phyloP scores from a whole-genome alignment of 2,113 vertebrate genomes.

The Oophaga pumilio region DNA sequence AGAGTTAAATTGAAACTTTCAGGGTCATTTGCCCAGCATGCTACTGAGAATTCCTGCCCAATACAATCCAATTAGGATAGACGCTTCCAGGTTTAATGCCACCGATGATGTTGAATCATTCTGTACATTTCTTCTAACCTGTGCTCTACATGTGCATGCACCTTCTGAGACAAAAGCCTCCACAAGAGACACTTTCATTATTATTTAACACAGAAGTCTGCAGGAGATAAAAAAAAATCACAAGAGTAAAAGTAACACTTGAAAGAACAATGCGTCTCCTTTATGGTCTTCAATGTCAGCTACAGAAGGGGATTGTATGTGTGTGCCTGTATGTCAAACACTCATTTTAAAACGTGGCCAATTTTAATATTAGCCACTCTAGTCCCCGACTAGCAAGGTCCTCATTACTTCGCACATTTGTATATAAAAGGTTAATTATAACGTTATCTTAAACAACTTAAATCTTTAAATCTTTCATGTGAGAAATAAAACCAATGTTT shows the following conservation, averaged over 20 bases:
- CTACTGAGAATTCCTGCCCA: constrained; percentile 76
- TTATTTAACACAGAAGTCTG: constrained; percentile 82
- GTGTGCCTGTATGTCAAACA: background rate
- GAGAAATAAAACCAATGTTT: background rate
- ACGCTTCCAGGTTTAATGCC: constrained; percentile 75
- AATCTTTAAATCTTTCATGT: background rate
- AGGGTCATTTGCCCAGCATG: constrained; percentile 83
- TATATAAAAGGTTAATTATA: background rate
- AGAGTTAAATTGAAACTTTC: constrained; percentile 78
- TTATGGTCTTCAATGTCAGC: constrained; percentile 2
- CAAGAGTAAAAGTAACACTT: constrained; percentile 17
- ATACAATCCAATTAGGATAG: constrained; percentile 81
- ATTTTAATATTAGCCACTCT: background rate
- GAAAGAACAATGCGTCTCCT: constrained; percentile 29
- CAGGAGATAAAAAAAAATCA: constrained; percentile 32
- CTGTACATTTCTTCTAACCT: constrained; percentile 78
- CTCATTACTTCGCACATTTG: background rate
- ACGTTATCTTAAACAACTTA: background rate
- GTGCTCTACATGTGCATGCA: constrained; percentile 75
- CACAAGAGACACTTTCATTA: constrained; percentile 79
- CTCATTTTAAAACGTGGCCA: background rate
- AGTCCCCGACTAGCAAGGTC: background rate
- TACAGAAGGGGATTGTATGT: background rate
- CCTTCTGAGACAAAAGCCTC: constrained; percentile 79
- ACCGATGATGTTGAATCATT: constrained; percentile 76